These are phyloP conservation scores for Hyphantria cunea DNA, from an alignment of 1,140 invertebrate species.

Conservation along the genomic window DNA sequence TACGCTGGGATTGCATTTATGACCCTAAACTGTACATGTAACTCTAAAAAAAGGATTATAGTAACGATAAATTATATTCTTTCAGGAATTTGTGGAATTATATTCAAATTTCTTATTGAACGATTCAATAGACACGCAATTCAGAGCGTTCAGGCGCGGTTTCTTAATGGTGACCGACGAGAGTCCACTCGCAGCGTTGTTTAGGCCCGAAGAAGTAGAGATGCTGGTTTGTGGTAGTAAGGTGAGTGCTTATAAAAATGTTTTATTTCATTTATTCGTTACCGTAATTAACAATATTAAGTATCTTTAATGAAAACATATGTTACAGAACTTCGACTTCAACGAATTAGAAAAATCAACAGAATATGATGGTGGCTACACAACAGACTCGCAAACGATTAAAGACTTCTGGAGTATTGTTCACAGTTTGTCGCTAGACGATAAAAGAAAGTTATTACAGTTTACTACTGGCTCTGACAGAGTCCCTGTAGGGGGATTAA, in stretches of 20 bases:
- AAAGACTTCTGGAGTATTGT: conserved; percentile 97
- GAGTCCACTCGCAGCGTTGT: conserved; percentile 91
- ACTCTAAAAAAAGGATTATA: not conserved
- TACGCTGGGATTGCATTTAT: too few species aligned
- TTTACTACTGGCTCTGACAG: conserved; percentile 97
- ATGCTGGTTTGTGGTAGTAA: conserved; percentile 92
- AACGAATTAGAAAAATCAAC: conserved; percentile 94
- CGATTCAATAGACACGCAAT: conserved; percentile 93
- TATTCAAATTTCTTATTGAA: conserved; percentile 96
- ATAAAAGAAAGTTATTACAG: conserved; percentile 95
- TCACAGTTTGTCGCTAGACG: conserved; percentile 90
- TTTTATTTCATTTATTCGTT: too few species aligned
- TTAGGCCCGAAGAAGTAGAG: conserved; percentile 97
- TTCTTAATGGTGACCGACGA: conserved; percentile 95
- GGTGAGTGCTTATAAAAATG: conserved; percentile 85
- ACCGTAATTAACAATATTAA: too few species aligned
- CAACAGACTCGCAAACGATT: conserved; percentile 91
- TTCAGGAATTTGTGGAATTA: conserved; percentile 91
- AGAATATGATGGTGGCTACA: conserved; percentile 96
- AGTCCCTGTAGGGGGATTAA: conserved; percentile 96
- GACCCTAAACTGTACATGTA: conserved; percentile 58
- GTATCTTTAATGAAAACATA: too few species aligned
- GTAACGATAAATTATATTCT: not conserved
- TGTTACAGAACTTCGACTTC: conserved; percentile 87
- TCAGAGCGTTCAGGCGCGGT: conserved; percentile 93